Conservation (phyloP, 2,797 vertebrate genomes). For the Propithecus deckenii region DNA sequence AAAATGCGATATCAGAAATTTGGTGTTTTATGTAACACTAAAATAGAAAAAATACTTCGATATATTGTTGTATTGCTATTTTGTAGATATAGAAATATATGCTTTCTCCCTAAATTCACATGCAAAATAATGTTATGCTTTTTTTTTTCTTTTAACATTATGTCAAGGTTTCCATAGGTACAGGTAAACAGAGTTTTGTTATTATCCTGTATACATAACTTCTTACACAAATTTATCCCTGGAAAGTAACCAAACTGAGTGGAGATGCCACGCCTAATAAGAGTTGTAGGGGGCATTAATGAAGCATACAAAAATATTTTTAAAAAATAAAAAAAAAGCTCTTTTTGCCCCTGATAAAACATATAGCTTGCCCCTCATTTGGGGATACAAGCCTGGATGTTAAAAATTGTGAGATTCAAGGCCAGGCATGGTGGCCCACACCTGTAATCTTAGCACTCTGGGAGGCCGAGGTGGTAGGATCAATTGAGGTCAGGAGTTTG, state of each 20-base stretch:
- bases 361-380: not conserved
- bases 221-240: not conserved
- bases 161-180: not conserved
- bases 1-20: not conserved
- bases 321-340: not conserved
- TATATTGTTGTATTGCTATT: not conserved
- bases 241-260: not conserved
- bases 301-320: not conserved
- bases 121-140: not conserved
- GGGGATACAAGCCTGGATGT: not conserved
- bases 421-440: too few species aligned
- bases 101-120: not conserved
- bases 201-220: not conserved
- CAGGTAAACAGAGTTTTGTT: not conserved
- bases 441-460: too few species aligned
- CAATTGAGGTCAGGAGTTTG: too few species aligned
- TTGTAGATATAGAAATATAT: not conserved
- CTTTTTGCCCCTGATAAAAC: not conserved
- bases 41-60: constrained; percentile 38
- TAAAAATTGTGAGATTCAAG: not conserved
- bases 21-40: not conserved
- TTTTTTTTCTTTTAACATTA: not conserved
- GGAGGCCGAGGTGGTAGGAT: too few species aligned
- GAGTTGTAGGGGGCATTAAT: not conserved
- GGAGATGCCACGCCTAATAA: not conserved